phyloP scores from a whole-genome alignment of 2,113 vertebrate genomes.

The Solea solea region DNA sequence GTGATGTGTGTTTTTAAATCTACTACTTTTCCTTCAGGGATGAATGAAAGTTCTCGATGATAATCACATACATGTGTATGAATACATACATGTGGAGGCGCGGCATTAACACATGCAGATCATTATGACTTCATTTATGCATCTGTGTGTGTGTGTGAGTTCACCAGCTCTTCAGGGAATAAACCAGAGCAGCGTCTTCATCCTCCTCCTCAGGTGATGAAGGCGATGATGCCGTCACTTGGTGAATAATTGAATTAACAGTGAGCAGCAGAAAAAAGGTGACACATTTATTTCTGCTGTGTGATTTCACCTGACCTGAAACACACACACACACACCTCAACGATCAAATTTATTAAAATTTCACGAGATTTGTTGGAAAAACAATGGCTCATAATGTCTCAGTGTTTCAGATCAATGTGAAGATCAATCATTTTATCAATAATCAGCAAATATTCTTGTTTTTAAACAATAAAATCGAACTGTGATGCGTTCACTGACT shows the following conservation, averaged over 20 bases:
- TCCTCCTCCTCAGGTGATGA: constrained; percentile 15
- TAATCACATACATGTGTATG: neutral
- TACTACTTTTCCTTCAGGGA: too few species aligned
- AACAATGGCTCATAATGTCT: too few species aligned
- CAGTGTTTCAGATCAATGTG: too few species aligned
- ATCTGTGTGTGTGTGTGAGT: neutral
- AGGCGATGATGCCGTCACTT: constrained; percentile 36
- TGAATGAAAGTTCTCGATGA: too few species aligned
- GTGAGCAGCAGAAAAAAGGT: constrained; percentile 29
- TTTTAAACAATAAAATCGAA: too few species aligned
- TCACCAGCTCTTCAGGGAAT: constrained; percentile 30
- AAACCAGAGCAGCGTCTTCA: constrained; percentile 20
- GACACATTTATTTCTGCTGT: constrained; percentile 49
- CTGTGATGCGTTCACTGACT: too few species aligned
- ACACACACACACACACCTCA: neutral
- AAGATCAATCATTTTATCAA: too few species aligned
- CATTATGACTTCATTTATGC: neutral
- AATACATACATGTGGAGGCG: neutral
- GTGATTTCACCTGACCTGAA: constrained; percentile 58
- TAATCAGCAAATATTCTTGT: too few species aligned
- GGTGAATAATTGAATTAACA: constrained; percentile 50
- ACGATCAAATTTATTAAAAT: too few species aligned
- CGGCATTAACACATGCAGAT: too few species aligned
- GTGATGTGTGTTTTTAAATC: too few species aligned
- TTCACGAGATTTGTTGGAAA: too few species aligned